These are phyloP conservation scores for Agelas oroides DNA, from an alignment of 37 sponge, comb jelly and placozoan species.

Conservation along the genomic window DNA sequence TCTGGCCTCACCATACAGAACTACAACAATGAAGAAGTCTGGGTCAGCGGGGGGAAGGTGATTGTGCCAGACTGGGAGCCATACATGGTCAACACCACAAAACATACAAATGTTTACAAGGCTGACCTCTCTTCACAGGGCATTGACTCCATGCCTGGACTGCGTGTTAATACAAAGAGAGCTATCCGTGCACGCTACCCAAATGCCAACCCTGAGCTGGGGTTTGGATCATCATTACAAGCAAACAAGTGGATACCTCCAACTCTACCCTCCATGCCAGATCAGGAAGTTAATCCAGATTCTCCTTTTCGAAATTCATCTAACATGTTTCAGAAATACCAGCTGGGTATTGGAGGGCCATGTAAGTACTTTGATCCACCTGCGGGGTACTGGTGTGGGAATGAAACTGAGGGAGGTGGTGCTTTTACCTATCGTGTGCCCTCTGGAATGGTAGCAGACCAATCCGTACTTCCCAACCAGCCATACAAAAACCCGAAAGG, in stretches of 20 bases:
- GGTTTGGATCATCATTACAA: conserved; percentile 28
- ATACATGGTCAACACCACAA: neutral
- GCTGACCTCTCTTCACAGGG: conserved; percentile 31
- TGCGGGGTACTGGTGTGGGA: conserved; percentile 46
- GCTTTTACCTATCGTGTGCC: conserved; percentile 28
- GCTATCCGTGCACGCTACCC: conserved; percentile 67
- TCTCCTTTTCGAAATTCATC: conserved; percentile 1
- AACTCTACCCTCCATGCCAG: conserved; percentile 9
- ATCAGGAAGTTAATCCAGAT: conserved; percentile 17
- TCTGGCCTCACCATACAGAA: conserved; percentile 29
- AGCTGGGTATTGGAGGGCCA: conserved; percentile 57
- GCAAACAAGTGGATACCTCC: conserved; percentile 40
- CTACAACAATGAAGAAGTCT: conserved; percentile 53
- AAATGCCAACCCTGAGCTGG: conserved; percentile 59
- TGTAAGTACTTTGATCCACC: conserved; percentile 52
- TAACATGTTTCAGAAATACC: conserved; percentile 24
- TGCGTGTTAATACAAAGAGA: conserved; percentile 37
- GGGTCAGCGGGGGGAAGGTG: conserved; percentile 56
- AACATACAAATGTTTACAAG: conserved; percentile 29
- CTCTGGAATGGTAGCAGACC: conserved; percentile 39
- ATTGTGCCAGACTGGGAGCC: conserved; percentile 12
- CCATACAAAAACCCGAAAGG: conserved; percentile 36
- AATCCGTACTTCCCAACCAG: conserved; percentile 22
- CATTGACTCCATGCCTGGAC: conserved; percentile 17
- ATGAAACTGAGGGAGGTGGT: conserved; percentile 21